Percentiles rank a stretch among this genome's conserved stretches.
Conservation (phyloP, 2,113 vertebrate genomes). For the Sorex araneus region DNA sequence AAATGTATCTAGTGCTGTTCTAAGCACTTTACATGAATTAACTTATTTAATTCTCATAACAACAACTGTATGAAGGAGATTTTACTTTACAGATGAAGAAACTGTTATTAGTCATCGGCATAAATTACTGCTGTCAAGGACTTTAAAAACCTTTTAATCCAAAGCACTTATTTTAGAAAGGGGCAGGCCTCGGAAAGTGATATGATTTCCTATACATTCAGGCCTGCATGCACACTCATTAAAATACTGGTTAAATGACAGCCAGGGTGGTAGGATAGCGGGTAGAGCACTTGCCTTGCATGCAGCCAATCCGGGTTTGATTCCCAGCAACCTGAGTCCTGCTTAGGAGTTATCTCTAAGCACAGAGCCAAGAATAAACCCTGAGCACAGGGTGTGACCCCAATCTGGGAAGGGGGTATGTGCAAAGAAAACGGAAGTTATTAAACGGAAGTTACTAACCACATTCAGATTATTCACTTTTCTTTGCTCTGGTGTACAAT, state of each 20-base stretch:
- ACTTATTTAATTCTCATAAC: slow-evolving; percentile 19
- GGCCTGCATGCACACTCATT: background rate
- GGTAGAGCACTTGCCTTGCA: too few relatives aligned
- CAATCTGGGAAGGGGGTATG: too few relatives aligned
- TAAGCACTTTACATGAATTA: slow-evolving; percentile 43
- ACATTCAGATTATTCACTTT: background rate
- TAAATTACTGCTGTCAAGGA: slow-evolving; percentile 22
- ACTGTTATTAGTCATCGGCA: slow-evolving; percentile 32
- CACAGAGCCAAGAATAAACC: too few relatives aligned
- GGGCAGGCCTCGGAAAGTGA: background rate
- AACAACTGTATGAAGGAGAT: background rate
- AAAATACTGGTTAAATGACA: background rate
- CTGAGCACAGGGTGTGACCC: too few relatives aligned
- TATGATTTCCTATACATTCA: background rate
- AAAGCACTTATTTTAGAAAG: slow-evolving; percentile 22
- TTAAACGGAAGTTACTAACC: background rate
- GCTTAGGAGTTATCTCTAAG: too few relatives aligned
- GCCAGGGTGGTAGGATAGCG: too few relatives aligned
- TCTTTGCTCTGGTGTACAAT: slow-evolving; percentile 2
- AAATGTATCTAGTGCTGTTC: slow-evolving; percentile 52
- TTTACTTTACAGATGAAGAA: slow-evolving; percentile 62
- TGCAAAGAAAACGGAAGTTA: background rate
- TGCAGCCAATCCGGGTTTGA: too few relatives aligned
- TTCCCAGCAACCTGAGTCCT: too few relatives aligned
- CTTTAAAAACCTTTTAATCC: slow-evolving; percentile 2